These are phyloP conservation scores for Phrynocephalus guinanensis DNA, from an alignment of 2,797 vertebrate genomes.

Conservation along the genomic window DNA sequence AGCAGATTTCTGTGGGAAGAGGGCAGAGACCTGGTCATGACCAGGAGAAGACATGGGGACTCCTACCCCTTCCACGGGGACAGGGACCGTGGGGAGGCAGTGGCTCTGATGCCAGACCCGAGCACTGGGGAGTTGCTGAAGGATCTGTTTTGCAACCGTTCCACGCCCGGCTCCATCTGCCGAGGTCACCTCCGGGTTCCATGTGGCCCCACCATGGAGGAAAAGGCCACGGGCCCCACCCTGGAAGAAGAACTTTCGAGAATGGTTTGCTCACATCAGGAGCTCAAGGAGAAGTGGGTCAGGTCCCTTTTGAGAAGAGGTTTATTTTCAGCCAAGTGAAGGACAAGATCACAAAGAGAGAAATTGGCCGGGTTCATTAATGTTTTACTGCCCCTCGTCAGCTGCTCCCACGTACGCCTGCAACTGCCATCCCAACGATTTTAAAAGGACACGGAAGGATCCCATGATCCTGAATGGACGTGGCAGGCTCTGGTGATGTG, in stretches of 20 bases:
- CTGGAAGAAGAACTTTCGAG: constrained; percentile 10
- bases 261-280: background rate
- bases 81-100: too few relatives aligned
- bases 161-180: too few relatives aligned
- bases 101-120: too few relatives aligned
- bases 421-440: background rate
- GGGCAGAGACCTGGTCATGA: background rate
- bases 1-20: background rate
- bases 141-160: too few relatives aligned
- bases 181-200: background rate
- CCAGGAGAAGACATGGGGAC: background rate
- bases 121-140: too few relatives aligned
- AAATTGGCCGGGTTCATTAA: background rate
- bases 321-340: constrained; percentile 58
- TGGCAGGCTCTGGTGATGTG: background rate
- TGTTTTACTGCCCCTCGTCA: constrained; percentile 31
- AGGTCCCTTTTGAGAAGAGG: constrained; percentile 46
- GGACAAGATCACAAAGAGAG: background rate
- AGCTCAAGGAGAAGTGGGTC: constrained; percentile 60
- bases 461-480: background rate
- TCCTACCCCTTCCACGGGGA: background rate
- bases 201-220: background rate
- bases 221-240: background rate
- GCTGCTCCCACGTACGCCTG: background rate
- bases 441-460: too few relatives aligned